These are phyloP conservation scores for Drosophila pullipes DNA, from an alignment of 2,888 invertebrate species.

Conservation along the genomic window DNA sequence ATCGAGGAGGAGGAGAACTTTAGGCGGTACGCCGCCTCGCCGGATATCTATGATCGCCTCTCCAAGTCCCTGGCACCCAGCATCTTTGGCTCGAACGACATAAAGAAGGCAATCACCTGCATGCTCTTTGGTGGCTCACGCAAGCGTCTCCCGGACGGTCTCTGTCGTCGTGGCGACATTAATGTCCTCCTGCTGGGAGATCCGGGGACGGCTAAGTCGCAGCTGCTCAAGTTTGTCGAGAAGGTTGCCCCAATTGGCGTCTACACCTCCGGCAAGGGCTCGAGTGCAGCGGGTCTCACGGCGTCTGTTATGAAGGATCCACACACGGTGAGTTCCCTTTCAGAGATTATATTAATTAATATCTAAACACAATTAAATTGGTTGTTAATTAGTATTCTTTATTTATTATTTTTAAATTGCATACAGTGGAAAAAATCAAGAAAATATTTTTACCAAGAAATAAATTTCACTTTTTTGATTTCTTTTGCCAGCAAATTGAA, in stretches of 20 bases:
- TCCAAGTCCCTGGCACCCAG: conserved; percentile 97
- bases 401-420: background rate
- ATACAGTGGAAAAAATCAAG: background rate
- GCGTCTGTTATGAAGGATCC: conserved; percentile 99
- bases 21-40: conserved; percentile 92
- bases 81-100: conserved; percentile 96
- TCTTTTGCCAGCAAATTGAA: background rate
- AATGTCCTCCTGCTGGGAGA: conserved; percentile 98
- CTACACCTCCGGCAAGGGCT: conserved; percentile 99
- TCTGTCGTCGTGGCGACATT: conserved; percentile 98
- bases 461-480: background rate
- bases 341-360: background rate
- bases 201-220: conserved; percentile 99
- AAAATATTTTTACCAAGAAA: background rate
- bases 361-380: background rate
- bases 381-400: background rate
- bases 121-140: conserved; percentile 96
- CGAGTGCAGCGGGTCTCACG: conserved; percentile 99
- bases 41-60: conserved; percentile 95
- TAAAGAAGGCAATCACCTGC: conserved; percentile 98
- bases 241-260: conserved; percentile 96
- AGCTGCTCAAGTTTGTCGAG: conserved; percentile 98
- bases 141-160: conserved; percentile 96
- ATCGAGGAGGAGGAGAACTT: conserved; percentile 89
- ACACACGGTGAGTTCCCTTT: conserved; percentile 89